A percentile compares a stretch with the other conserved stretches of the same genome.
Evolutionary conservation across 2,113 vertebrate genomes (phyloP).

Genomic region (Panthera uncia): DNA sequence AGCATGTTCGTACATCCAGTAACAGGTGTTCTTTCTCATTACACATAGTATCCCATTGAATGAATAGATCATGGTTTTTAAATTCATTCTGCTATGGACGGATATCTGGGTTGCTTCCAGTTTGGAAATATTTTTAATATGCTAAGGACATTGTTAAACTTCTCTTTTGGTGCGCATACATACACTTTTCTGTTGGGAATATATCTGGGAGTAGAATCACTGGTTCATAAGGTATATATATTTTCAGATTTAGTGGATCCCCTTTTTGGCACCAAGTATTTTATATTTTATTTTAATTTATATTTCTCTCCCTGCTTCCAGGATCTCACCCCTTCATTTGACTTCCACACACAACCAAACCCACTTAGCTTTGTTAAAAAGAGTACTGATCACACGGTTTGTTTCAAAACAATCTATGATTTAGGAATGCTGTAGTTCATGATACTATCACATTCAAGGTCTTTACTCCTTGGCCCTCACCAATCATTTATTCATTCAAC

Average conservation of each 20-base stretch:
- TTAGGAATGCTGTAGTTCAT: background rate
- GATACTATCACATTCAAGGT: background rate
- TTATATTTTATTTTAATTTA: background rate
- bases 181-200: background rate
- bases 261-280: background rate
- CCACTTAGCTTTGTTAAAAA: background rate
- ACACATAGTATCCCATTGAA: background rate
- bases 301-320: background rate
- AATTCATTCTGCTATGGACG: background rate
- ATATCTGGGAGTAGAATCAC: background rate
- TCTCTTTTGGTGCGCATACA: background rate
- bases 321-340: background rate
- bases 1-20: background rate
- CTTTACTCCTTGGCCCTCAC: background rate
- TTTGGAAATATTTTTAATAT: background rate
- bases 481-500: background rate
- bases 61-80: background rate
- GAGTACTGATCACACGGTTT: background rate
- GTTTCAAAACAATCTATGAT: background rate
- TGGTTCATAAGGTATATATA: background rate
- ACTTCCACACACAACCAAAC: background rate
- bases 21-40: background rate
- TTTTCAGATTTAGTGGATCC: background rate
- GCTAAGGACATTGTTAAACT: background rate
- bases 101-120: background rate